Conservation (phyloP, 2,888 invertebrate species). For the Dryadula phaetusa region DNA sequence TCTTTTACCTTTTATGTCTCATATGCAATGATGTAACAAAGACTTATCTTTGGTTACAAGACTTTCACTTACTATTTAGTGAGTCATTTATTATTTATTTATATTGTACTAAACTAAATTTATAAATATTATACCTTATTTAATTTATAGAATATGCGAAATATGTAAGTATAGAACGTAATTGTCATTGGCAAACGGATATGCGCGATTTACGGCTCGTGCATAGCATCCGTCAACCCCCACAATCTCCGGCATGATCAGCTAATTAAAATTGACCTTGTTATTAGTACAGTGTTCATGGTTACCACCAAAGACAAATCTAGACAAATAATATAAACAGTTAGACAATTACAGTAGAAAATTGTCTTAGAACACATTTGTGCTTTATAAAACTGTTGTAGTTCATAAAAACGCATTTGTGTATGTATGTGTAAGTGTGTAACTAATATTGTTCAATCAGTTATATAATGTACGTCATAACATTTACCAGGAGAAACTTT, state of each 20-base stretch:
- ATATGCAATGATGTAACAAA: constrained; percentile 23
- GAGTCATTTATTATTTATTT: not conserved
- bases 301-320: not conserved
- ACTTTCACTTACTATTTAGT: constrained; percentile 16
- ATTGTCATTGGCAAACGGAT: constrained; percentile 14
- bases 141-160: not conserved
- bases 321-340: not conserved
- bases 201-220: constrained; percentile 41
- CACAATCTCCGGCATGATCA: constrained; percentile 53
- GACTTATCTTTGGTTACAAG: not conserved
- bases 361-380: no score
- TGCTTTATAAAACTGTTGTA: no score
- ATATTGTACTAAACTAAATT: not conserved
- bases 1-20: constrained; percentile 38
- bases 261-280: constrained; percentile 45
- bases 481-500: not conserved
- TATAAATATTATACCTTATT: not conserved
- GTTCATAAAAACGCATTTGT: no score
- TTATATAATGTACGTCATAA: not conserved
- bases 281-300: constrained; percentile 45
- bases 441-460: not conserved
- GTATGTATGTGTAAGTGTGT: no score
- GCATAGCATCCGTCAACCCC: constrained; percentile 57
- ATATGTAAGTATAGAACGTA: constrained; percentile 5
- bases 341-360: no score